Base-by-base conservation (phyloP, 2,113 vertebrate genomes). In the Rhipidura dahli region DNA sequence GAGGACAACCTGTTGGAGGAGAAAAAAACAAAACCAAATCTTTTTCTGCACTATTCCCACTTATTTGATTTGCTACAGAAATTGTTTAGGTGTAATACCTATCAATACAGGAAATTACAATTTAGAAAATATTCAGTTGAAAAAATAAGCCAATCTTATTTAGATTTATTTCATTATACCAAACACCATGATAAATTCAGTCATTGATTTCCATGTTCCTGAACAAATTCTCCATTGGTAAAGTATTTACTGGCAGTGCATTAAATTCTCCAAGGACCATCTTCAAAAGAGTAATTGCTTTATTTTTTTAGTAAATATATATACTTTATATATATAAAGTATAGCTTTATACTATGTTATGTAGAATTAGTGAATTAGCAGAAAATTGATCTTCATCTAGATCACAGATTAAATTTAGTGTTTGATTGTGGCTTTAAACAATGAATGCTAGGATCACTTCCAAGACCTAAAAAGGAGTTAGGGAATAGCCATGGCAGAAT, bases 211-310 rank as follows among this genome's bases (percentile, higher is more conserved):
- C 24, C 17, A 19, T 66, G 16, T 10, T 88, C 27, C 28, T 44
- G 53, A 50, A 35, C 1, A 12, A 44, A 59, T 76, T 80, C 39
- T 49, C 26, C 22, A 10, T 3, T 77, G 16, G 6, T 14, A 85
- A 66, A n/a, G 3, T 31, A 35, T 54, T 83, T 70, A 44, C 21
- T 26, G 13, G 7, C 33, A 39, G 4, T 13, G 2, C 0, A 0
- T n/a, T 20, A 63, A 22, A 7, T 37, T 76, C 23, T 88, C 19
- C 13, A 59, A 50, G 28, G 18, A 21, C 35, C 20, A 28, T 33
- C 26, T 70, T 47, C 22, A 76, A 42, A 40, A 66, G 45, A 53
- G 3, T 68, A 26, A 75, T 64, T 45, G n/a, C n/a, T n/a, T n/a
- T n/a, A n/a, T n/a, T n/a, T n/a, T n/a, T n/a, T n/a, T n/a, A n/a